These are phyloP conservation scores for Puffinus mauretanicus DNA, from an alignment of 2,113 vertebrate species.

Conservation along the genomic window DNA sequence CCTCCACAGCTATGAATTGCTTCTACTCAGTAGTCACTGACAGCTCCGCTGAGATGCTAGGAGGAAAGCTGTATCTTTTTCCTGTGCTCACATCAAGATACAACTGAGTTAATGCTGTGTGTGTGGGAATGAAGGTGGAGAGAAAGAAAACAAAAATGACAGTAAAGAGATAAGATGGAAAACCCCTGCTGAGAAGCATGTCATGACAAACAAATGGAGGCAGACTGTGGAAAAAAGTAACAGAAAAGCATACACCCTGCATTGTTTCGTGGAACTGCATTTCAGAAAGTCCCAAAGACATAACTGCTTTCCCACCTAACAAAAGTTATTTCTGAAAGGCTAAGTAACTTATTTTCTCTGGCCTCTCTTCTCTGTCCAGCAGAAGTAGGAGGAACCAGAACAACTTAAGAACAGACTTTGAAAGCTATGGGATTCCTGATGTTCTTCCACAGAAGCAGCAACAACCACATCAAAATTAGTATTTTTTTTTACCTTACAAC, in stretches of 20 bases:
- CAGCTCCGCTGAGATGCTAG: not conserved
- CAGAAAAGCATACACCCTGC: not conserved
- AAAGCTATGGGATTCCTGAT: not conserved
- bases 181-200: not conserved
- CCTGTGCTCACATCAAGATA: not conserved
- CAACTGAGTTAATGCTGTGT: not conserved
- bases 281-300: not conserved
- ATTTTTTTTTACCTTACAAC: not conserved
- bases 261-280: not conserved
- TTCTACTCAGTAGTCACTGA: not conserved
- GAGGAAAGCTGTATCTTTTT: not conserved
- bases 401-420: not conserved
- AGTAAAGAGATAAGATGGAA: not conserved
- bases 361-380: not conserved
- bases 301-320: not conserved
- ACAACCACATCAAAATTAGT: not conserved
- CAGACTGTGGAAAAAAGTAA: not conserved
- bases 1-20: not conserved
- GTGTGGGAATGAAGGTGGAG: not conserved
- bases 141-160: slow-evolving; percentile 1
- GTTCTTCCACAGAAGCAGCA: not conserved
- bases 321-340: slow-evolving; percentile 16
- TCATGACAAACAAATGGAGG: slow-evolving; percentile 3
- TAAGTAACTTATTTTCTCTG: not conserved
- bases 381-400: not conserved